Evolutionary conservation across 1,140 invertebrate species (phyloP), one percentile per base, ranked within the genome.

Genomic region (Drosophila serrata): DNA sequence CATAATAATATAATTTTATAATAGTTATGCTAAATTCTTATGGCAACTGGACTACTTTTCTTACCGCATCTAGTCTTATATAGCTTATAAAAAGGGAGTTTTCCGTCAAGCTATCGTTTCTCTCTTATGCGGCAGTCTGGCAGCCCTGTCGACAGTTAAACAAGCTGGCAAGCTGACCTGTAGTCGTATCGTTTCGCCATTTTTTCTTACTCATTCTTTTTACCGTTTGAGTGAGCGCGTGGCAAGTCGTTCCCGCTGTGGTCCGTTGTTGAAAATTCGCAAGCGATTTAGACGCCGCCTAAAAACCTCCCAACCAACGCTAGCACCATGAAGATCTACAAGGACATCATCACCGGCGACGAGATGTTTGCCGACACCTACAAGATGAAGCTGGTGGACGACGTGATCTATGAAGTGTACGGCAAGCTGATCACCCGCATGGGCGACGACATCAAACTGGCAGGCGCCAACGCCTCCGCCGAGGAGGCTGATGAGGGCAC

Each of bases 311-410:
- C 68, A 49, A 73, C 27, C 72, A 56, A 90, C 67, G 11, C 27
- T 94, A 95, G 93, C 93, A 98, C 94, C 94, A 99, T 99, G 98
- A 98, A 95, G 93, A 97, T 99, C 94, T 99, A 96, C 95, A 99
- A 98, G 94, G 98, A 99, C 95, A 95, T 97, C 94, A 96, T 99
- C 93, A 92, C 94, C 97, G 98, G 97, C 84, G 98, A 99, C 93
- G 98, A 99, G 94, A 98, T 99, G 96, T 99, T 99, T 94, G 98
- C 98, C 39, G 98, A 99, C 93, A 97, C 97, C n/a, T 99, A 98
- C 93, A 99, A 97, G 94, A 96, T 98, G 67, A 98, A 99, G 93
- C 93, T 99, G 51, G 94, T 99, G 13, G 98, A 99, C 92, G 97
- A 98, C 93, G 97, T 98, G 29, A 92, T 99, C 40, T 99, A 98